phyloP scores from a whole-genome alignment of 2,113 vertebrate genomes.

The Myocastor coypus region DNA sequence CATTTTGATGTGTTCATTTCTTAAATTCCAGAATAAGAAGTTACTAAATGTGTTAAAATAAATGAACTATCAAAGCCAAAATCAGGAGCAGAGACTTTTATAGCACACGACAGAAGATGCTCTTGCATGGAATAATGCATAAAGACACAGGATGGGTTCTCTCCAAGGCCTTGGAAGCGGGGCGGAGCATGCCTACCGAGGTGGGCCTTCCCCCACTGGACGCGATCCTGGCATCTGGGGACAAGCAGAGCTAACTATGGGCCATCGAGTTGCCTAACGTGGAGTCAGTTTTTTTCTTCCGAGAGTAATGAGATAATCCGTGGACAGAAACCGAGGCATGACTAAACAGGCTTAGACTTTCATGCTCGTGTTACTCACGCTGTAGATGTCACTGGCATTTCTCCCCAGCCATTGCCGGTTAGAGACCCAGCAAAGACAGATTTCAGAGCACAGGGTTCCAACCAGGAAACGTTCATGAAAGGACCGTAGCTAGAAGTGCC shows the following conservation, averaged over 20 bases:
- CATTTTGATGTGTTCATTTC: slow-evolving; percentile 39
- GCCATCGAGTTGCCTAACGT: neutral
- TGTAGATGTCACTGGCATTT: slow-evolving; percentile 28
- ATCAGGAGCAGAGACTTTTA: slow-evolving; percentile 27
- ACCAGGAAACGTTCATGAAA: neutral
- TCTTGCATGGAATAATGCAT: slow-evolving; percentile 20
- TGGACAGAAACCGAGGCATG: neutral
- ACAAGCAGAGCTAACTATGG: slow-evolving; percentile 47
- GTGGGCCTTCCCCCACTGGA: neutral
- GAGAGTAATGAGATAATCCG: neutral
- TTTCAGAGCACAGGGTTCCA: neutral
- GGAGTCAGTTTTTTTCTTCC: slow-evolving; percentile 64
- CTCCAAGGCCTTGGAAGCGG: neutral
- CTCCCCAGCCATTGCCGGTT: neutral
- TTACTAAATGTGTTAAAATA: slow-evolving; percentile 55
- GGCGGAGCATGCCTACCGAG: neutral
- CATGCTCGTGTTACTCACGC: slow-evolving; percentile 1
- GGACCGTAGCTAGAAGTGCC: neutral
- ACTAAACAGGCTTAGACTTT: slow-evolving; percentile 59
- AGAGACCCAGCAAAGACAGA: neutral
- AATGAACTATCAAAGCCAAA: slow-evolving; percentile 48
- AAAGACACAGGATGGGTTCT: neutral
- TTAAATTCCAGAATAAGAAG: slow-evolving; percentile 46
- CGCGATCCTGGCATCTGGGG: neutral
- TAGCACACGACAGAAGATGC: neutral